These are phyloP conservation scores for Sarcophaga carnaria DNA, from an alignment of 2,888 invertebrate species.

Conservation along the genomic window DNA sequence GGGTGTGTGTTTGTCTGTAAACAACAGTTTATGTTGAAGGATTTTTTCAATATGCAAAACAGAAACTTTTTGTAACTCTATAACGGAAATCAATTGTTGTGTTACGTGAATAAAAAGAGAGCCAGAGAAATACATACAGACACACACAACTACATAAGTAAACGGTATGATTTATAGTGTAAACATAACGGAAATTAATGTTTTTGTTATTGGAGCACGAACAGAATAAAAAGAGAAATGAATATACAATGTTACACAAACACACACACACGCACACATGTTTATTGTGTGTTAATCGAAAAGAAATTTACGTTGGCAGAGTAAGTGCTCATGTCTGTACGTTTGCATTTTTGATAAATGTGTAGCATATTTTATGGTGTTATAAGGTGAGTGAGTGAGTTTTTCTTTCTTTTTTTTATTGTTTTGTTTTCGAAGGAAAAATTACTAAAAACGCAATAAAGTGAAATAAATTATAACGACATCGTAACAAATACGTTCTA, in stretches of 20 bases:
- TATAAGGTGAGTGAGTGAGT: neutral
- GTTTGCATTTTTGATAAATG: neutral
- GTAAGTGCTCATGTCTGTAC: neutral
- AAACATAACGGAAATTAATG: constrained; percentile 66
- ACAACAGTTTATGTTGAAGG: constrained; percentile 17
- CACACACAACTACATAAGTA: constrained; percentile 12
- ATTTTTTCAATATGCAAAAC: constrained; percentile 16
- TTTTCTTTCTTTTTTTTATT: neutral
- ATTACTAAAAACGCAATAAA: neutral
- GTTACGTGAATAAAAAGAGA: neutral
- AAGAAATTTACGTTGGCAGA: neutral
- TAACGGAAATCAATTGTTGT: constrained; percentile 61
- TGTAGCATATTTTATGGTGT: neutral
- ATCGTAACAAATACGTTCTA: constrained; percentile 35
- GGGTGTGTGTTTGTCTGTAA: neutral
- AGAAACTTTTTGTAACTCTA: constrained; percentile 12
- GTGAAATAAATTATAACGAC: neutral
- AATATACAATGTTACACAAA: neutral
- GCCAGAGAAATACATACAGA: neutral
- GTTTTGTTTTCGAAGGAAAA: neutral
- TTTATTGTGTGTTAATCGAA: neutral
- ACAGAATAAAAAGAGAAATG: neutral
- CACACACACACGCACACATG: too few relatives aligned
- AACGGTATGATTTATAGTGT: constrained; percentile 60
- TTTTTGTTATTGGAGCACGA: constrained; percentile 28